Base-by-base conservation (phyloP, 2,113 vertebrate species). In the Cercocebus atys region DNA sequence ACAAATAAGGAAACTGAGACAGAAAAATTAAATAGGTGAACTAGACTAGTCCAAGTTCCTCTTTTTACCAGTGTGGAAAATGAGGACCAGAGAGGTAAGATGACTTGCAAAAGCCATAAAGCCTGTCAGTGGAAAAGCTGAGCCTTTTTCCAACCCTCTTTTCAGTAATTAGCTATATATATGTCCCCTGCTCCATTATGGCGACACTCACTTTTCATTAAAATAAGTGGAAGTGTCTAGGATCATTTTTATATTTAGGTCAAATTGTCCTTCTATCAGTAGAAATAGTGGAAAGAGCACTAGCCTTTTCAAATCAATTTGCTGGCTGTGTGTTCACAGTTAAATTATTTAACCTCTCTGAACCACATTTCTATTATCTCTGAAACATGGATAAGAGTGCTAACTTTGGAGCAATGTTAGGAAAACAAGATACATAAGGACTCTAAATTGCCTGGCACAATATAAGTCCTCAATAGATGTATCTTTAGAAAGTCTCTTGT, bases 361-460 rank as follows among this genome's bases (percentile, higher is more conserved):
- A 94, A 52, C 35, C 3, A n/a, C 5, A 45, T 78, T 78, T 88
- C 66, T 17, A 85, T 70, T 27, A 59, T 96, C 57, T 76, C 23
- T 94, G 85, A 96, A 94, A 64, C 32, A 9, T 52, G 25, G 13
- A 40, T 87, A n/a, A 78, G 92, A 93, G 32, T 79, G 5, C 57
- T 96, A 90, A 75, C 45, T 55, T 93, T 91, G 14, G 22, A 85
- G 5, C 38, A 35, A 92, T 80, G 17, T 88, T 88, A 90, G 78
- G 72, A 88, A 93, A 96, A 66, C 8, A 95, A 78, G 35, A 85
- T 80, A 57, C 75, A 57, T 35, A 91, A 92, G 30, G 23, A 90
- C 13, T 68, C 76, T 50, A 76, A 75, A 88, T 94, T 78, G 2
- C 6, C 35, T 92, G 79, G 5, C 22, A 68, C 20, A 59, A 55